phyloP scores from a whole-genome alignment of 2,888 invertebrate species.

The Thymelicus sylvestris region DNA sequence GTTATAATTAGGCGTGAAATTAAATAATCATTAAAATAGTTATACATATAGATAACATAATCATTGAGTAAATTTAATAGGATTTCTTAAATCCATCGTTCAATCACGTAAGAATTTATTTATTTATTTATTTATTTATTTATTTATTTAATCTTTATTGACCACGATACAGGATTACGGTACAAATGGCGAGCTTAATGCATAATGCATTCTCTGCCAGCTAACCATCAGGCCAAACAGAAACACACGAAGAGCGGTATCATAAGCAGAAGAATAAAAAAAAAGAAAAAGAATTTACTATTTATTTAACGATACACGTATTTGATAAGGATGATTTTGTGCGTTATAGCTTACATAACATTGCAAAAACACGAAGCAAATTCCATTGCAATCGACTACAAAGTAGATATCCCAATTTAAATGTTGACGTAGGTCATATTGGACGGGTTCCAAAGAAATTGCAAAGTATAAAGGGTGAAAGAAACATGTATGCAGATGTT shows the following conservation, averaged over 20 bases:
- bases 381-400: background rate
- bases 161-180: too few species aligned
- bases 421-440: slow-evolving; percentile 22
- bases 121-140: background rate
- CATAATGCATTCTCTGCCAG: too few species aligned
- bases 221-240: too few species aligned
- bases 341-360: background rate
- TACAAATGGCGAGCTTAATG: too few species aligned
- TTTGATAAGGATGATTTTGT: background rate
- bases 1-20: too few species aligned
- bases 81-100: background rate
- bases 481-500: too few species aligned
- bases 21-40: background rate
- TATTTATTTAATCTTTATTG: background rate
- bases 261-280: too few species aligned
- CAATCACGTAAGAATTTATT: background rate
- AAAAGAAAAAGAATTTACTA: background rate
- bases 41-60: background rate
- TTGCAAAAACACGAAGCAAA: background rate
- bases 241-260: too few species aligned
- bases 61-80: background rate
- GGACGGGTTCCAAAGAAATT: slow-evolving; percentile 8
- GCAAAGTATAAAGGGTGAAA: background rate
- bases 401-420: slow-evolving; percentile 15
- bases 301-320: background rate